Base-by-base conservation (phyloP, 2,113 vertebrate genomes). In the Amia ocellicauda region DNA sequence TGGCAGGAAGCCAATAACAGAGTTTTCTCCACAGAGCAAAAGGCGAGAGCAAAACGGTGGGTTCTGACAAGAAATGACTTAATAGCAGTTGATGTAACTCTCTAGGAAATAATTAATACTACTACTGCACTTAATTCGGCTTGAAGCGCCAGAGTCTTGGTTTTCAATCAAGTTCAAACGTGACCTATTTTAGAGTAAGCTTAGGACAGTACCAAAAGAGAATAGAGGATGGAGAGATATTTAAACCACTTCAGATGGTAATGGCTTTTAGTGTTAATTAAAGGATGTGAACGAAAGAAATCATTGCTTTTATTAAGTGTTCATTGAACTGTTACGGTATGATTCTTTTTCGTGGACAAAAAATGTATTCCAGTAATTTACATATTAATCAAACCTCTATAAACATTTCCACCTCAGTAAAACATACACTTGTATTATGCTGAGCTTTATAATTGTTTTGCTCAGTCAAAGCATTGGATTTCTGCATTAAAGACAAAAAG, bases 141-240 rank as follows among this genome's bases (percentile, higher is more conserved):
- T n/a, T n/a, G n/a, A n/a, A n/a, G n/a, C n/a, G n/a, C n/a, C 23
- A 43, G 7, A 36, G 53, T 22, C 22, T 40, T 49, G 43, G 45
- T 58, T 62, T 54, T 53, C 43, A 40, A 59, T 58, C 23, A 42
- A 42, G 62, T 26, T 67, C 26, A n/a, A 45, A 60, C 53, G 10
- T 73, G 56, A 76, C 52, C 66, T 50, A 62, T 66, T 74, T 69
- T 74, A n/a, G 0, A n/a, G n/a, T n/a, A n/a, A n/a, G n/a, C n/a
- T n/a, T 23, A 43, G 4, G 9, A 20, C 42, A 24, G 28, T 8
- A 40, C 27, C 29, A 59, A 22, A 55, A 50, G n/a, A 19, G 52
- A 54, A n/a, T 62, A 49, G 54, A 13, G 26, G 50, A 10, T 57
- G 64, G 42, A 10, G 56, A 53, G 58, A 26, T 16, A 24, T 57